Percentiles rank a stretch among this genome's conserved stretches.
These are phyloP conservation scores for Drosophila helvetica DNA, from an alignment of 2,888 invertebrate species.

Conservation along the genomic window DNA sequence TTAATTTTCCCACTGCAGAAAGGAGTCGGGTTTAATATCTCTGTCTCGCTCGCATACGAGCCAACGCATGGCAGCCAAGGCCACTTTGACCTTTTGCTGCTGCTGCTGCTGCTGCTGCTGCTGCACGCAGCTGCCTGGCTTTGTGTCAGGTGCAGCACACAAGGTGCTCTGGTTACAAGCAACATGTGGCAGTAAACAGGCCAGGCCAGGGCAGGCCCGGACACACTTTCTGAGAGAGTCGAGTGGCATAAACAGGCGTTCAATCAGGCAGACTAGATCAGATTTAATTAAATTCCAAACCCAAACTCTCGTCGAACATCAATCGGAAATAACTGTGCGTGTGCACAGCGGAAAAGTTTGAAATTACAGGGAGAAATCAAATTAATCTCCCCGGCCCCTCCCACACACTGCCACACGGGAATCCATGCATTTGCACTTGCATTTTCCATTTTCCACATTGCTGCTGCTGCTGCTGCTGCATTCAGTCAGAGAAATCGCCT, in stretches of 20 bases:
- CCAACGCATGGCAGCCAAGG: neutral
- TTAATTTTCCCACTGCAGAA: constrained; percentile 13
- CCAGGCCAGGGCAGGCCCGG: neutral
- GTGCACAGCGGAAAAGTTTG: constrained; percentile 23
- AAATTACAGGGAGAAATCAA: constrained; percentile 55
- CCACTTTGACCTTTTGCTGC: constrained; percentile 6
- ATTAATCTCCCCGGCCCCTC: constrained; percentile 52
- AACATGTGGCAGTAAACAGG: constrained; percentile 23
- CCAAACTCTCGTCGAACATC: constrained; percentile 22
- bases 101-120: neutral
- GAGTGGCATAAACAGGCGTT: neutral
- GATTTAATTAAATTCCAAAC: constrained; percentile 67
- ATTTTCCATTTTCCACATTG: constrained; percentile 13
- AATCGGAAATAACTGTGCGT: constrained; percentile 16
- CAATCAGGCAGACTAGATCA: neutral
- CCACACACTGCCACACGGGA: neutral
- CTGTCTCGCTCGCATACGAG: neutral
- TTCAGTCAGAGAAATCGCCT: constrained; percentile 32
- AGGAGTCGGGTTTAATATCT: neutral
- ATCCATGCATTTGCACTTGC: constrained; percentile 46
- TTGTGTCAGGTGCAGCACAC: neutral
- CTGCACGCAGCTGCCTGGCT: constrained; percentile 15
- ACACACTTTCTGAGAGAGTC: constrained; percentile 25
- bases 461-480: too few relatives aligned
- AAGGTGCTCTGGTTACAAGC: constrained; percentile 17